Evolutionary conservation across 2,888 invertebrate species (phyloP).

Genomic region (Caenorhabditis sp.): DNA sequence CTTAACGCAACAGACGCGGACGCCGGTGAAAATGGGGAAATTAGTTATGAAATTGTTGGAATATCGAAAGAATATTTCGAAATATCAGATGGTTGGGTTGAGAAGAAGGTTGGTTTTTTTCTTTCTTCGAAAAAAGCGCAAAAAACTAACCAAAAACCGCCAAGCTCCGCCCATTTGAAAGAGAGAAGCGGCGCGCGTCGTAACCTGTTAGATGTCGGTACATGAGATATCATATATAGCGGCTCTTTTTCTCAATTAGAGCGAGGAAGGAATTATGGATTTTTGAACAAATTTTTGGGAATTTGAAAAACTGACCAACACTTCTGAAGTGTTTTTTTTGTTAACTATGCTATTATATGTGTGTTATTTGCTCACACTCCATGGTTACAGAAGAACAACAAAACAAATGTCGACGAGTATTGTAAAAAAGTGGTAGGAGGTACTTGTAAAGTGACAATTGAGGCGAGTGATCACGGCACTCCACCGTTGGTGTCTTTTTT

Average conservation of each 20-base stretch:
- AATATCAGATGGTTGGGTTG: conserved; percentile 75
- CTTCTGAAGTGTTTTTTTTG: not conserved
- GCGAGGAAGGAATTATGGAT: no score
- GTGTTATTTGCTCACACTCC: conserved; percentile 5
- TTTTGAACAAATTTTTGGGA: no score
- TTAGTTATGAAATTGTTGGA: conserved; percentile 82
- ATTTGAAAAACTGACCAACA: no score
- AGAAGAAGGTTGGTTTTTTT: no score
- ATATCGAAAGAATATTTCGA: conserved; percentile 77
- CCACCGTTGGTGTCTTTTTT: conserved; percentile 83
- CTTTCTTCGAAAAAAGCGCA: no score
- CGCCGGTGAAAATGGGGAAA: conserved; percentile 83
- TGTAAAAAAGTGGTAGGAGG: conserved; percentile 6
- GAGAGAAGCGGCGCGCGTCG: no score
- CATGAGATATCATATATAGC: no score
- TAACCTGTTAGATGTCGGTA: no score
- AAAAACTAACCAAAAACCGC: no score
- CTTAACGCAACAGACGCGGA: conserved; percentile 87
- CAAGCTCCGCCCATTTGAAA: no score
- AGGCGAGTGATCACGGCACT: conserved; percentile 85
- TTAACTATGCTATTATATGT: not conserved
- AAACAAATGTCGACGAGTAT: conserved; percentile 6
- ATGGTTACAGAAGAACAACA: conserved; percentile 23
- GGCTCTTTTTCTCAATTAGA: no score
- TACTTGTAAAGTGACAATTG: conserved; percentile 84